Conservation (phyloP, 2,888 invertebrate genomes). For the Lobophora halterata region DNA sequence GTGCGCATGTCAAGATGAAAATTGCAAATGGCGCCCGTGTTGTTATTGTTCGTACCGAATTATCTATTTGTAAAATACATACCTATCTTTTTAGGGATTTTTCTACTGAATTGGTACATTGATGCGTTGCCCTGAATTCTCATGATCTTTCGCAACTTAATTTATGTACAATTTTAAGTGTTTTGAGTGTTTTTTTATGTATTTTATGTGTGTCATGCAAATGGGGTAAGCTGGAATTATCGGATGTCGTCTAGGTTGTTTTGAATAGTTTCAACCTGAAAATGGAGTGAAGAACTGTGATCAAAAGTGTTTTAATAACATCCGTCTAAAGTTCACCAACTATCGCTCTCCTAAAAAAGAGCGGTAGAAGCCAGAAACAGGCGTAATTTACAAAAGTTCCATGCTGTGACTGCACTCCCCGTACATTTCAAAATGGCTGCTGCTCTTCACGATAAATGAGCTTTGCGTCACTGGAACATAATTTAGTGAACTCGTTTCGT, state of each 20-base stretch:
- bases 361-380: slow-evolving; percentile 53
- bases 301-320: slow-evolving; percentile 70
- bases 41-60: slow-evolving; percentile 98
- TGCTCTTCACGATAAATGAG: slow-evolving; percentile 81
- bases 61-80: slow-evolving; percentile 86
- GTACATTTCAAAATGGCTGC: slow-evolving; percentile 83
- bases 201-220: slow-evolving; percentile 88
- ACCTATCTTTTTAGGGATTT: slow-evolving; percentile 83
- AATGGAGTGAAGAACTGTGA: slow-evolving; percentile 74
- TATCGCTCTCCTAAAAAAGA: slow-evolving; percentile 50
- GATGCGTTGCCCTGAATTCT: slow-evolving; percentile 76
- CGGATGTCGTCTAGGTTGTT: slow-evolving; percentile 81
- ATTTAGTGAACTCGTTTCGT: slow-evolving; percentile 71
- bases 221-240: slow-evolving; percentile 85
- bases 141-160: slow-evolving; percentile 71
- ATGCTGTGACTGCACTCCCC: slow-evolving; percentile 81
- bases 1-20: slow-evolving; percentile 89
- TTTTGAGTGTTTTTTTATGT: slow-evolving; percentile 78
- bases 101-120: slow-evolving; percentile 79
- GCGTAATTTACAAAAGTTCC: slow-evolving; percentile 76
- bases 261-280: slow-evolving; percentile 77
- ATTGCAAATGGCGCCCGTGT: slow-evolving; percentile 99
- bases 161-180: slow-evolving; percentile 79
- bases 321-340: slow-evolving; percentile 64
- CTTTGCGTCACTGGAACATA: slow-evolving; percentile 82